These are phyloP conservation scores for Xiphophorus birchmanni DNA, from an alignment of 2,797 vertebrate species.

Conservation along the genomic window DNA sequence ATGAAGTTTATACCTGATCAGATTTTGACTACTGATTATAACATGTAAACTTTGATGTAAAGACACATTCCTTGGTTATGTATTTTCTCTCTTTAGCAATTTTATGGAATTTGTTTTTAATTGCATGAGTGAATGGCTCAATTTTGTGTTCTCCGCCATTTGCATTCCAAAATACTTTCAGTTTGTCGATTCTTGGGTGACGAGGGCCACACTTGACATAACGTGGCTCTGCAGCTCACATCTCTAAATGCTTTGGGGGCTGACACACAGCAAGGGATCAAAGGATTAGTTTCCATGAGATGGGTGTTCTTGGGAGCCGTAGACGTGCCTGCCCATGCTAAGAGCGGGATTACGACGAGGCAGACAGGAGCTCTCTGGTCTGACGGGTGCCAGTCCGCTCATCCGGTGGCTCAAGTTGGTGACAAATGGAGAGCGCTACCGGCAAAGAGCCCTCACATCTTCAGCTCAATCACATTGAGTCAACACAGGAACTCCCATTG, in stretches of 20 bases:
- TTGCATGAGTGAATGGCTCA: slow-evolving; percentile 10
- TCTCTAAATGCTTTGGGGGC: slow-evolving; percentile 76
- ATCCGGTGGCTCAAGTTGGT: slow-evolving; percentile 61
- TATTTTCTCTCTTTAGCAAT: neutral
- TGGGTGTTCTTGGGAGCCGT: slow-evolving; percentile 64
- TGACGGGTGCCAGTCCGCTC: slow-evolving; percentile 33
- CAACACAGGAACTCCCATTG: slow-evolving; percentile 64
- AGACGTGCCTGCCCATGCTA: slow-evolving; percentile 82
- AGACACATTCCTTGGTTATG: neutral
- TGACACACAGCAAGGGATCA: slow-evolving; percentile 76
- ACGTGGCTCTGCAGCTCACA: slow-evolving; percentile 57
- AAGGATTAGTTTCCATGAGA: slow-evolving; percentile 83
- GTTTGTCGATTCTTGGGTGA: slow-evolving; percentile 63
- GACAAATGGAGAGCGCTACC: slow-evolving; percentile 69
- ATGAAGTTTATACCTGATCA: neutral
- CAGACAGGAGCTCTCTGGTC: slow-evolving; percentile 62
- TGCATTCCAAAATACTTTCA: slow-evolving; percentile 66
- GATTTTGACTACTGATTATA: neutral
- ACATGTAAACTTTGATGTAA: neutral
- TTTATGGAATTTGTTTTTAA: slow-evolving; percentile 4
- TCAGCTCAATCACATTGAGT: slow-evolving; percentile 77
- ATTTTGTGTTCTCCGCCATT: slow-evolving; percentile 28
- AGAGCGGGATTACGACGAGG: slow-evolving; percentile 77
- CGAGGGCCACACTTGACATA: slow-evolving; percentile 76
- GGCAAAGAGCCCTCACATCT: slow-evolving; percentile 61